Evolutionary conservation across 2,888 invertebrate species (phyloP), one percentile per base, ranked within the genome.

Genomic region (Seladonia tumulorum): DNA sequence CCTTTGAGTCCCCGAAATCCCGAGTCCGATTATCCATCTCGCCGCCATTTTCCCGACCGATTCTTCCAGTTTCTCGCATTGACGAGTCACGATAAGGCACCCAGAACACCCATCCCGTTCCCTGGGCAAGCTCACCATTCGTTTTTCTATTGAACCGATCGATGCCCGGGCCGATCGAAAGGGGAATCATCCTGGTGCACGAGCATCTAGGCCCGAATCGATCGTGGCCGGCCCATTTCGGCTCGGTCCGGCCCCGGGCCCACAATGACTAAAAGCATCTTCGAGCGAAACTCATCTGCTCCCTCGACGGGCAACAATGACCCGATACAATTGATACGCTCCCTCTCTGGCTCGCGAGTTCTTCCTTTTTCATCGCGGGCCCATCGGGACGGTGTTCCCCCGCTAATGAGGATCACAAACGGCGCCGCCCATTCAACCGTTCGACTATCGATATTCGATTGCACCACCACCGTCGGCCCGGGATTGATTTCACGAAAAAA

Each of bases 271-370:
- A 85, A 91, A 91, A 91, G 90, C 88, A 89, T 92, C 91, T 90
- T 86, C 87, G 86, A 91, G 91, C 92, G 84, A 93, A 94, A 93
- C 93, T 93, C 93, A 93, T 93, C 92, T 92, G 91, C 90, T 91
- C 90, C 87, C 90, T 87, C 89, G 90, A 88, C 91, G 87, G 86
- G 83, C 87, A 90, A 93, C 94, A 94, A 94, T 93, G 90, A 89
- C 66, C 77, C 91, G 87, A 92, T 91, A 92, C 90, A 93, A 94
- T 84, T 92, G 93, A 93, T 94, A 92, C 88, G 77, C 84, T 83
- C 85, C 88, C 81, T 86, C 85, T 86, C 85, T 83, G 29, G 66
- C 77, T 74, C 81, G 84, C 81, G 74, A 87, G 82, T 84, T 73
- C 57, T 83, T 76, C 80, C 81, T 87, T 83, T 83, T 81, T 68